phyloP scores from a whole-genome alignment of 1,140 invertebrate genomes.

The Drosophila sp. region DNA sequence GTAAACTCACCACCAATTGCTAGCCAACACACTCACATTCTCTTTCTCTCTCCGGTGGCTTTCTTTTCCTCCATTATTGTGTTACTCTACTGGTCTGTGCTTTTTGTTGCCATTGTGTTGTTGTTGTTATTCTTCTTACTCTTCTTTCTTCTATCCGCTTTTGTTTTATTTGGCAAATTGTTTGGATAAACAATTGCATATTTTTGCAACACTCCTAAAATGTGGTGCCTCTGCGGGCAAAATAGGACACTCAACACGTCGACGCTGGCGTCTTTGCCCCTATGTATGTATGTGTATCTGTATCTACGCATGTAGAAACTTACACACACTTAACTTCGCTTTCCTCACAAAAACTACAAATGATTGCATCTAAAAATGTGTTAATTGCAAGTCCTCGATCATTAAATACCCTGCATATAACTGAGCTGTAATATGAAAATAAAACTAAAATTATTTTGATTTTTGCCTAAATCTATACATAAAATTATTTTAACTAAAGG shows the following conservation, averaged over 20 bases:
- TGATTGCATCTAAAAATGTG: background rate
- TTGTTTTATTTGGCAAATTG: slow-evolving; percentile 57
- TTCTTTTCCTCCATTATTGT: background rate
- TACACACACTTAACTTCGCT: background rate
- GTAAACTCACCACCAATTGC: slow-evolving; percentile 50
- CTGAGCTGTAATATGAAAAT: background rate
- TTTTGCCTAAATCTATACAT: too few species aligned
- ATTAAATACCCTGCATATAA: background rate
- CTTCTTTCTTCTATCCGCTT: slow-evolving; percentile 1
- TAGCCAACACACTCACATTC: background rate
- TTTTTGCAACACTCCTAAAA: slow-evolving; percentile 59
- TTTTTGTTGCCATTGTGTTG: slow-evolving; percentile 9
- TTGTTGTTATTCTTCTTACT: slow-evolving; percentile 10
- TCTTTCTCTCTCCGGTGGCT: background rate
- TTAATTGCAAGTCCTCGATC: background rate
- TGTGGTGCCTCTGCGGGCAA: slow-evolving; percentile 29
- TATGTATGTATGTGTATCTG: slow-evolving; percentile 2
- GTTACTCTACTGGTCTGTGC: slow-evolving; percentile 1
- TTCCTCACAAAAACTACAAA: background rate
- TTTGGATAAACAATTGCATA: slow-evolving; percentile 69
- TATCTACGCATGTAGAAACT: slow-evolving; percentile 1
- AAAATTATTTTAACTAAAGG: too few species aligned
- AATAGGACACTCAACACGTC: slow-evolving; percentile 32
- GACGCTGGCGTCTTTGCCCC: slow-evolving; percentile 4
- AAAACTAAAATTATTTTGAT: background rate